Evolutionary conservation across 2,113 vertebrate genomes (phyloP).

Genomic region (Sterrhoptilus dennistouni): DNA sequence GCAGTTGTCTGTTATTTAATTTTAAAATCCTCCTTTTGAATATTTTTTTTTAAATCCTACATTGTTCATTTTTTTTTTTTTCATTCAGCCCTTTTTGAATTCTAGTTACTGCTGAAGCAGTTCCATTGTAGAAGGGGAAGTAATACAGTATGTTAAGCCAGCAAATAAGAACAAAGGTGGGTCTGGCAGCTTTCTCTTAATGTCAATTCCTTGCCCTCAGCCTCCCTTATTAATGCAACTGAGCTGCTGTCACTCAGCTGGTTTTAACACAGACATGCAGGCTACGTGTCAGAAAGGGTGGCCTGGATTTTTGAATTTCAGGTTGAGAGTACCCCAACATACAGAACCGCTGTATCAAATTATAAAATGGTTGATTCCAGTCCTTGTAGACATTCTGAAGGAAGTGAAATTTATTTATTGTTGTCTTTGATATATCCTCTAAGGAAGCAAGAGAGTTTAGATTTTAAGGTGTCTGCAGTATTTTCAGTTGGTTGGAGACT

Average conservation of each 20-base stretch:
- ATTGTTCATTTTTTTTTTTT: neutral
- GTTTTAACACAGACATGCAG: neutral
- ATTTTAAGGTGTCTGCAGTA: neutral
- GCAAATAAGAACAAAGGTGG: conserved; percentile 35
- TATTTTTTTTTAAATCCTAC: neutral
- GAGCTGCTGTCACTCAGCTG: conserved; percentile 3
- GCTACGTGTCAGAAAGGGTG: neutral
- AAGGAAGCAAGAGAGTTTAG: neutral
- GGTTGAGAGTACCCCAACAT: neutral
- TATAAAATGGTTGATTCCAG: neutral
- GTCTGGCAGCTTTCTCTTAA: neutral
- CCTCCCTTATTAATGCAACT: conserved; percentile 20
- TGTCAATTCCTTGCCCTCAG: conserved; percentile 12
- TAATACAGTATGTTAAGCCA: conserved; percentile 14
- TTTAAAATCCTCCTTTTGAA: neutral
- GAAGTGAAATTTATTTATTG: neutral
- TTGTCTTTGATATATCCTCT: neutral
- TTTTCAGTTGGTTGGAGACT: neutral
- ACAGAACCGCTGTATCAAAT: neutral
- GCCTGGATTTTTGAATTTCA: neutral
- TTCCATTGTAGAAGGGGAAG: neutral
- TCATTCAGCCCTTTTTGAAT: neutral
- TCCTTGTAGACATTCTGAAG: neutral
- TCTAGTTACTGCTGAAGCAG: neutral
- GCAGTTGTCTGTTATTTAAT: neutral